Percentiles rank a stretch among this genome's conserved stretches.
Evolutionary conservation across 1,140 invertebrate genomes (phyloP).

Genomic region (Drosophila ananassae): DNA sequence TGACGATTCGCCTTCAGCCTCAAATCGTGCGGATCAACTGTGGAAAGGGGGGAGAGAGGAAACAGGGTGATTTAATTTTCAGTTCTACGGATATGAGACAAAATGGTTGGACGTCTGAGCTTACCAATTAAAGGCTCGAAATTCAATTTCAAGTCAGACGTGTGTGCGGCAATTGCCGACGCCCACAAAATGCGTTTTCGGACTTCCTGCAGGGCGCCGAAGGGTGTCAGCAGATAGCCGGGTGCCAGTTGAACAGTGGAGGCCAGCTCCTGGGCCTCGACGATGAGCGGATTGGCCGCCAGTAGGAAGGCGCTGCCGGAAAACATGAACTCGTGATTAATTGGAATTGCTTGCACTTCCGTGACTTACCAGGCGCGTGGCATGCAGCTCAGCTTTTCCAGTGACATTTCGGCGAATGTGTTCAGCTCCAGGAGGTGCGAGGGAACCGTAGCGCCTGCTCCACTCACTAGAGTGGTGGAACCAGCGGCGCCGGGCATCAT

Average conservation of each 20-base stretch:
- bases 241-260: conserved; percentile 77
- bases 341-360: background rate
- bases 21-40: conserved; percentile 71
- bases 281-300: conserved; percentile 77
- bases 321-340: conserved; percentile 11
- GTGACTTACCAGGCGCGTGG: conserved; percentile 55
- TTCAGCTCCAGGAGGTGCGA: conserved; percentile 63
- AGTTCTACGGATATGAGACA: conserved; percentile 56
- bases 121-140: conserved; percentile 78
- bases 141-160: conserved; percentile 79
- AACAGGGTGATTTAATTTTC: background rate
- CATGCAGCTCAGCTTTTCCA: conserved; percentile 66
- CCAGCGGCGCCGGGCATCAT: conserved; percentile 33
- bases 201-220: conserved; percentile 78
- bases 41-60: background rate
- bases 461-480: conserved; percentile 12
- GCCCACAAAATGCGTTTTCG: conserved; percentile 82
- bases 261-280: conserved; percentile 73
- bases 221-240: conserved; percentile 72
- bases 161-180: conserved; percentile 75
- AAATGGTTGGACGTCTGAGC: conserved; percentile 47
- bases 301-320: conserved; percentile 63
- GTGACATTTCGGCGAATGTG: conserved; percentile 66
- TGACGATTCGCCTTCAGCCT: conserved; percentile 62
- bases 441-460: conserved; percentile 32